Evolutionary conservation across 1,140 invertebrate genomes (phyloP).

Genomic region (Phthorimaea operculella): DNA sequence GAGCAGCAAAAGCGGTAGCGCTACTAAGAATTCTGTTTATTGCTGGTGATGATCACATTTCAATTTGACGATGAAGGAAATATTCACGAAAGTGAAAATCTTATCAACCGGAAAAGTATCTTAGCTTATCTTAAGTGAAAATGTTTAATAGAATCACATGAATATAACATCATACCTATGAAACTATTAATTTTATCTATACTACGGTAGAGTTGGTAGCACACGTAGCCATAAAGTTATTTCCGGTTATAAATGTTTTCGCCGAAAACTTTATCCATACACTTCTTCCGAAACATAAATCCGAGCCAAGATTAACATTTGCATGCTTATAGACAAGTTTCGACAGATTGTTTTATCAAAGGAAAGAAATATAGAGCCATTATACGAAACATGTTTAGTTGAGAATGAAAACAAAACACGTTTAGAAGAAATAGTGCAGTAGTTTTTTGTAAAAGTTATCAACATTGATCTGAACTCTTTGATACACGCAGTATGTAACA

Average conservation of each 20-base stretch:
- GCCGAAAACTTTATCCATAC: constrained; percentile 31
- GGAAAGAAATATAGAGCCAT: constrained; percentile 8
- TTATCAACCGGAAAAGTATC: no score
- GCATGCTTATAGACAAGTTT: constrained; percentile 26
- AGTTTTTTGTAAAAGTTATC: no score
- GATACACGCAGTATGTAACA: no score
- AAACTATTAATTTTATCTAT: not conserved
- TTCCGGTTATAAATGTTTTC: constrained; percentile 8
- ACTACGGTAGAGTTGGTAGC: not conserved
- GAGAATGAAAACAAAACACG: not conserved
- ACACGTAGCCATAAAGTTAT: constrained; percentile 3
- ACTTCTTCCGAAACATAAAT: constrained; percentile 39
- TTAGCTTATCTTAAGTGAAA: no score
- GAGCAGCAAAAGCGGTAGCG: no score
- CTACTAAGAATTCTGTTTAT: no score
- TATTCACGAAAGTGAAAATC: no score
- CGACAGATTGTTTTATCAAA: constrained; percentile 16
- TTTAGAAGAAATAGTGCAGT: not conserved
- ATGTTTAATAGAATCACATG: no score
- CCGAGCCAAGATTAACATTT: constrained; percentile 30
- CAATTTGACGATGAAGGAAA: no score
- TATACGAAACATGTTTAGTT: constrained; percentile 4
- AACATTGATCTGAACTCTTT: no score
- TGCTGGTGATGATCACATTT: no score
- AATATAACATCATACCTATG: not conserved